Evolutionary conservation across 2,113 vertebrate genomes (phyloP), one percentile per base, ranked within the genome.

Genomic region (Zapus hudsonius): DNA sequence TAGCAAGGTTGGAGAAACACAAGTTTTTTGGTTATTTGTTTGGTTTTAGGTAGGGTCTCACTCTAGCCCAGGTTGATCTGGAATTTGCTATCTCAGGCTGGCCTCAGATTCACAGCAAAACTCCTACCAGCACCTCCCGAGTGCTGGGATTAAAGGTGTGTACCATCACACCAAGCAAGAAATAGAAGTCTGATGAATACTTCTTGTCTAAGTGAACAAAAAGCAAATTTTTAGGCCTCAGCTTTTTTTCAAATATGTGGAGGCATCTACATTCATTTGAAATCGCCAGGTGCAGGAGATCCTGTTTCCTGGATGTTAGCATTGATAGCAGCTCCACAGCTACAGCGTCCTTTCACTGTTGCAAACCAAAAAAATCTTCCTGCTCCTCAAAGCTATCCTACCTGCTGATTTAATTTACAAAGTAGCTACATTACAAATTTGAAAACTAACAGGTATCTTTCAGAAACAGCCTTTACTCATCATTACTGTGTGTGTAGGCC

Each of bases 141-240:
- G n/a, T n/a, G n/a, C n/a, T n/a, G n/a, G n/a, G n/a, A n/a, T n/a
- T n/a, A n/a, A n/a, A n/a, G n/a, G n/a, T n/a, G n/a, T n/a, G n/a
- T n/a, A n/a, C n/a, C n/a, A n/a, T n/a, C n/a, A n/a, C n/a, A n/a
- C n/a, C n/a, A n/a, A n/a, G n/a, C n/a, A n/a, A n/a, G n/a, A n/a
- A n/a, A n/a, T n/a, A 84, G 19, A 73, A 67, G 17, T 87, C 85
- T 89, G 95, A 94, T 88, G 95, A 89, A 94, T 72, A 91, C 61
- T 66, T 94, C 66, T 87, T 86, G 36, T 88, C 38, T 70, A 75
- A 95, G 22, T 94, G 79, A 89, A 0, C 93, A 79, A 95, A 59
- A 95, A 92, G 47, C 83, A 57, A 87, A 94, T 94, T 94, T 94
- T 95, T 91, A 95, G 89, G 94, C 64, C 91, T 40, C n/a, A 92